Conservation (phyloP, 2,113 vertebrate species). For the Xenopus borealis region DNA sequence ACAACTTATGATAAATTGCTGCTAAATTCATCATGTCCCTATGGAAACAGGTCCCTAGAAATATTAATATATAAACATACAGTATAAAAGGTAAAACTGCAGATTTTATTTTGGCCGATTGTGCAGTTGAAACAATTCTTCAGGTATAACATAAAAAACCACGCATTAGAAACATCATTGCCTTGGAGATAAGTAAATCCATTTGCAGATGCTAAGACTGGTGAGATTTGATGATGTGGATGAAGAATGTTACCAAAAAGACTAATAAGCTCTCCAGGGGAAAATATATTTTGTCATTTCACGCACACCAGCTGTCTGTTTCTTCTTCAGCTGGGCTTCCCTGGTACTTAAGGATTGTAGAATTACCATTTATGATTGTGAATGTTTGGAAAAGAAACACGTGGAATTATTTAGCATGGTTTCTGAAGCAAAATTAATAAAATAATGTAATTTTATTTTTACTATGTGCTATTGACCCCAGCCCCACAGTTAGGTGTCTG, state of each 20-base stretch:
- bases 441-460: too few species aligned
- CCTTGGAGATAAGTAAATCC: slow-evolving; percentile 35
- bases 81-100: neutral
- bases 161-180: slow-evolving; percentile 10
- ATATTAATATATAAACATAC: neutral
- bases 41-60: slow-evolving; percentile 29
- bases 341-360: slow-evolving; percentile 7
- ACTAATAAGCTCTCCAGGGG: slow-evolving; percentile 38
- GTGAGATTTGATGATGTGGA: slow-evolving; percentile 31
- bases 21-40: slow-evolving; percentile 31
- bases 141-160: neutral
- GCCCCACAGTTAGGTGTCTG: too few species aligned
- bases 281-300: slow-evolving; percentile 35
- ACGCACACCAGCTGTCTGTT: slow-evolving; percentile 30
- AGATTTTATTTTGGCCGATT: slow-evolving; percentile 2
- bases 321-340: neutral
- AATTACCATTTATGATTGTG: slow-evolving; percentile 5
- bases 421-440: neutral
- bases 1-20: slow-evolving; percentile 14
- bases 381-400: neutral
- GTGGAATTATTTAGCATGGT: neutral
- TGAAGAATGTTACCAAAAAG: slow-evolving; percentile 28
- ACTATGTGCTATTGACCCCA: too few species aligned
- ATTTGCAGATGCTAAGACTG: slow-evolving; percentile 21
- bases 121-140: slow-evolving; percentile 4